Conservation (phyloP, 1,140 invertebrate species). For the Diplogasteroides magnus region DNA sequence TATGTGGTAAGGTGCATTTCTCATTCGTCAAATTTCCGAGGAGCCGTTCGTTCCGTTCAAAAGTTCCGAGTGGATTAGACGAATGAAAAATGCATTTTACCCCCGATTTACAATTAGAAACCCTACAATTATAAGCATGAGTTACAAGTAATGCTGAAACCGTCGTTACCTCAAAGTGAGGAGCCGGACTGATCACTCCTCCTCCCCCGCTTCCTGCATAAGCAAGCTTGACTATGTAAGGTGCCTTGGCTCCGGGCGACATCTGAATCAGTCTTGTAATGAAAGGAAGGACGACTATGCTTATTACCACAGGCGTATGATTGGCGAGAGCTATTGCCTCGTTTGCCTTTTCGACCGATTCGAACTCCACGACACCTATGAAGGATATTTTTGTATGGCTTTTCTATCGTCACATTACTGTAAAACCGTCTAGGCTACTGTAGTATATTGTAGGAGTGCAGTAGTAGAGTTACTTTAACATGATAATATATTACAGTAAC, state of each 20-base stretch:
- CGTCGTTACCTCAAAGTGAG: background rate
- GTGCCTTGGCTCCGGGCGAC: background rate
- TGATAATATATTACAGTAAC: too few species aligned
- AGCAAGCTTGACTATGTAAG: background rate
- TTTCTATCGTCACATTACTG: background rate
- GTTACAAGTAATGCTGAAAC: too few species aligned
- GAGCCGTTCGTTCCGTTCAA: background rate
- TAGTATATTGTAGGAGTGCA: too few species aligned
- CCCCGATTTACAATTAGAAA: too few species aligned
- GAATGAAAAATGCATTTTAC: too few species aligned
- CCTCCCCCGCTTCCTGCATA: background rate
- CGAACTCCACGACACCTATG: constrained; percentile 88
- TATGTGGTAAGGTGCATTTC: background rate
- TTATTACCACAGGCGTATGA: constrained; percentile 72
- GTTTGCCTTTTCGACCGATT: constrained; percentile 78
- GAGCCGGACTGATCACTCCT: background rate
- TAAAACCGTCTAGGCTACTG: too few species aligned
- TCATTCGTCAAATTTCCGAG: background rate
- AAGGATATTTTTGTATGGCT: background rate
- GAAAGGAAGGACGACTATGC: background rate
- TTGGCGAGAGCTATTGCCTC: constrained; percentile 90
- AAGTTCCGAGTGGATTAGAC: too few species aligned
- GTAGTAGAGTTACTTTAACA: too few species aligned
- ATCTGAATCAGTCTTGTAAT: background rate
- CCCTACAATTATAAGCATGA: too few species aligned